Evolutionary conservation across 2,888 invertebrate species (phyloP).

Genomic region (Tethea ocularis): DNA sequence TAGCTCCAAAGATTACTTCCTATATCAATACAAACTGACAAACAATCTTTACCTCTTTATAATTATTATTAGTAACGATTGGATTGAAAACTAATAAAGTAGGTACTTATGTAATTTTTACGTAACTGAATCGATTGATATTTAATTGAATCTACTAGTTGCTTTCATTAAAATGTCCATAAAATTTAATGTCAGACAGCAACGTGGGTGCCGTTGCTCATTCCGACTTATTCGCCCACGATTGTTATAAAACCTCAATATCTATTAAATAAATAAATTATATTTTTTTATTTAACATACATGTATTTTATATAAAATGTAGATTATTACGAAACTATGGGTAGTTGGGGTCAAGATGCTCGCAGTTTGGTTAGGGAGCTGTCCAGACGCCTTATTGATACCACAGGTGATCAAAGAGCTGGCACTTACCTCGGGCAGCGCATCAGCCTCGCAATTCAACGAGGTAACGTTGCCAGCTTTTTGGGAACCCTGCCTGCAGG

Average conservation of each 20-base stretch:
- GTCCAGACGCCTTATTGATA: no score
- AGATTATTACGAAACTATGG: background rate
- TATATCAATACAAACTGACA: no score
- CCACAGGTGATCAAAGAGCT: no score
- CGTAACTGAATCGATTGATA: background rate
- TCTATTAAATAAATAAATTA: slow-evolving; percentile 3
- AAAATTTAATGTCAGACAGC: slow-evolving; percentile 6
- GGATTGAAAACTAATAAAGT: background rate
- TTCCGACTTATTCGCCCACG: slow-evolving; percentile 2
- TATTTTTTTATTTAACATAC: background rate
- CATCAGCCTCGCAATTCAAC: no score
- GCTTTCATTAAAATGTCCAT: slow-evolving; percentile 11
- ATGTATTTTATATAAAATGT: background rate
- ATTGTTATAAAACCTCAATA: slow-evolving; percentile 4
- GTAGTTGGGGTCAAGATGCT: no score
- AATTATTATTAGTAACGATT: no score
- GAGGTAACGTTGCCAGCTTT: no score
- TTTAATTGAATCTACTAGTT: slow-evolving; percentile 5
- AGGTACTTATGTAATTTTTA: background rate
- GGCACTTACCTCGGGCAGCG: no score
- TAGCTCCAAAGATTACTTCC: no score
- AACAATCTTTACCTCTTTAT: no score
- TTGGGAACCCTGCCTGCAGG: no score
- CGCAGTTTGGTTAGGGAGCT: no score
- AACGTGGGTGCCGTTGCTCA: slow-evolving; percentile 1